Percentiles rank a stretch among this genome's conserved stretches.
Evolutionary conservation across 1,140 invertebrate species (phyloP).

Genomic region (Octopus bimaculoides): DNA sequence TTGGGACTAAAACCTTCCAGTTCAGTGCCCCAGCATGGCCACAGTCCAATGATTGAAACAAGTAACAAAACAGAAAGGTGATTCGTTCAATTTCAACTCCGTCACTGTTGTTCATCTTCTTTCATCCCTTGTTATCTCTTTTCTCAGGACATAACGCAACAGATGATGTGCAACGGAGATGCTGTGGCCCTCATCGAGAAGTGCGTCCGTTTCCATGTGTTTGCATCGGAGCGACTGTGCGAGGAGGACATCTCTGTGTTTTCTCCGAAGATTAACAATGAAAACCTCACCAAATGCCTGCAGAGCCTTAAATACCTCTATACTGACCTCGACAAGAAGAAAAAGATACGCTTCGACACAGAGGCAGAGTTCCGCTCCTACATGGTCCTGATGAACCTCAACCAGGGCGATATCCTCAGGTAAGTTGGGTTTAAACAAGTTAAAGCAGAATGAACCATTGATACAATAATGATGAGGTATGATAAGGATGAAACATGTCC

Average conservation of each 20-base stretch:
- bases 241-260: conserved; percentile 84
- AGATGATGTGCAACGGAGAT: conserved; percentile 77
- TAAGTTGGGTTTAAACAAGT: too few relatives aligned
- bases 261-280: conserved; percentile 94
- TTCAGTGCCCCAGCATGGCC: too few relatives aligned
- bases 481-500: too few relatives aligned
- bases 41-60: too few relatives aligned
- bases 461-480: too few relatives aligned
- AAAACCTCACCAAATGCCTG: conserved; percentile 94
- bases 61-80: too few relatives aligned
- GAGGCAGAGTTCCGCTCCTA: conserved; percentile 92
- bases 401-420: conserved; percentile 87
- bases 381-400: conserved; percentile 88
- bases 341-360: conserved; percentile 69
- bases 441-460: too few relatives aligned
- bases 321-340: conserved; percentile 69
- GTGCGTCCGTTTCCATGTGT: conserved; percentile 94
- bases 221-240: conserved; percentile 83
- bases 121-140: not conserved
- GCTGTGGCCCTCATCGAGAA: conserved; percentile 87
- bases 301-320: conserved; percentile 93
- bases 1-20: too few relatives aligned
- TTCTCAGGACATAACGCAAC: conserved; percentile 86
- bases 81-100: too few relatives aligned
- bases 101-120: too few relatives aligned